phyloP scores from a whole-genome alignment of 2,113 vertebrate species.

The Saimiri boliviensis region DNA sequence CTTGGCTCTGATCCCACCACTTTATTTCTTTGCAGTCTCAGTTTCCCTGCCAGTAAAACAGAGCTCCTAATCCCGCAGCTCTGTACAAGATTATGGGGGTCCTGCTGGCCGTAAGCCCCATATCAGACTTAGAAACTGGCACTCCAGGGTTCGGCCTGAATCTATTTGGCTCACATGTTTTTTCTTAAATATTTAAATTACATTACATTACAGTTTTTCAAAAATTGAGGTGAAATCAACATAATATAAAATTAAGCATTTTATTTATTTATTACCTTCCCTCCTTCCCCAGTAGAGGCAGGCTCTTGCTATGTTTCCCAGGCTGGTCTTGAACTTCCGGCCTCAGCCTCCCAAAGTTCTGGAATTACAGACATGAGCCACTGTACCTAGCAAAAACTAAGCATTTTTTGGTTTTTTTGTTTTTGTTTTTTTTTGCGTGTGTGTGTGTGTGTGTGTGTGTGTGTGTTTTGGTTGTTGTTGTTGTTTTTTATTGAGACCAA shows the following conservation, averaged over 20 bases:
- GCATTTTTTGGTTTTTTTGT: no score
- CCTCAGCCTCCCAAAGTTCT: no score
- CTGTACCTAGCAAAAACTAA: no score
- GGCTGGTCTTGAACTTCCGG: no score
- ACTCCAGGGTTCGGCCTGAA: background rate
- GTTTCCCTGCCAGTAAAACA: background rate
- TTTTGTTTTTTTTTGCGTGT: no score
- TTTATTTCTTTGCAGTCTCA: background rate
- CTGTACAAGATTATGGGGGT: background rate
- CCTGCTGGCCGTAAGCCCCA: rapidly evolving
- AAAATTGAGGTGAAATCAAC: background rate
- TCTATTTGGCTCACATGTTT: background rate
- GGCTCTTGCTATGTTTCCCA: no score
- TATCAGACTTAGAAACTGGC: background rate
- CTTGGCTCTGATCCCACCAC: background rate
- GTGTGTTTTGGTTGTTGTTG: no score
- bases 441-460: no score
- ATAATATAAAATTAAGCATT: background rate
- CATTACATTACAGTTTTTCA: background rate
- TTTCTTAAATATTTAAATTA: background rate
- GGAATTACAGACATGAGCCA: no score
- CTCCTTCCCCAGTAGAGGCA: no score
- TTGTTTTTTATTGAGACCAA: no score
- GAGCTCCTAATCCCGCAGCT: background rate
- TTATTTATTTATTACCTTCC: no score